These are phyloP conservation scores for Mungos mungo DNA, from an alignment of 2,113 vertebrate species.

Conservation along the genomic window DNA sequence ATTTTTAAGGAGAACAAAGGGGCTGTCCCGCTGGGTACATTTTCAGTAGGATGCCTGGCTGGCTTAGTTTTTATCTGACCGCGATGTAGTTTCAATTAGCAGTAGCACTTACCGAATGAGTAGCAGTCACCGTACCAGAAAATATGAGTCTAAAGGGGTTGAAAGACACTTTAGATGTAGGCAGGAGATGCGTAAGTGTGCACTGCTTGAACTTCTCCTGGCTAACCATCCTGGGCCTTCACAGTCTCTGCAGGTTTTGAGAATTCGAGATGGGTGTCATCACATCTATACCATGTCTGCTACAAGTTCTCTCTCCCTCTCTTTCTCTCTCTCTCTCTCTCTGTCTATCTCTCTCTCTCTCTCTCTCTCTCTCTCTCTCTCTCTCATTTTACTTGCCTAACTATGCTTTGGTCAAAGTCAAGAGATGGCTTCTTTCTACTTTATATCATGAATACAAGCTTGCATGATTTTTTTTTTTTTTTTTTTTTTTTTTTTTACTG, in stretches of 20 bases:
- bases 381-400: background rate
- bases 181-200: slow-evolving; percentile 46
- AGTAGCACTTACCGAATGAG: slow-evolving; percentile 81
- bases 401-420: background rate
- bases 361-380: background rate
- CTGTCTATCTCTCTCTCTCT: background rate
- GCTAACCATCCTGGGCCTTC: background rate
- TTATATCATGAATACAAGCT: background rate
- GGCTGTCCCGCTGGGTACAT: slow-evolving; percentile 77
- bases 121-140: slow-evolving; percentile 79
- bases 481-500: background rate
- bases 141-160: slow-evolving; percentile 73
- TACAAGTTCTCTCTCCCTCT: background rate
- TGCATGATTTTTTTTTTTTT: background rate
- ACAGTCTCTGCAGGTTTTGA: background rate
- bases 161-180: slow-evolving; percentile 68
- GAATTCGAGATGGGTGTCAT: background rate
- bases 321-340: too few species aligned
- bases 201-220: slow-evolving; percentile 35
- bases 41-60: slow-evolving; percentile 80
- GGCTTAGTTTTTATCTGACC: slow-evolving; percentile 78
- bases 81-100: slow-evolving; percentile 83
- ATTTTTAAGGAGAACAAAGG: slow-evolving; percentile 82
- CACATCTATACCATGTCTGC: background rate
- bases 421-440: background rate